Conservation (phyloP, 2,797 vertebrate species). For the Acestrorhynchus altus region DNA sequence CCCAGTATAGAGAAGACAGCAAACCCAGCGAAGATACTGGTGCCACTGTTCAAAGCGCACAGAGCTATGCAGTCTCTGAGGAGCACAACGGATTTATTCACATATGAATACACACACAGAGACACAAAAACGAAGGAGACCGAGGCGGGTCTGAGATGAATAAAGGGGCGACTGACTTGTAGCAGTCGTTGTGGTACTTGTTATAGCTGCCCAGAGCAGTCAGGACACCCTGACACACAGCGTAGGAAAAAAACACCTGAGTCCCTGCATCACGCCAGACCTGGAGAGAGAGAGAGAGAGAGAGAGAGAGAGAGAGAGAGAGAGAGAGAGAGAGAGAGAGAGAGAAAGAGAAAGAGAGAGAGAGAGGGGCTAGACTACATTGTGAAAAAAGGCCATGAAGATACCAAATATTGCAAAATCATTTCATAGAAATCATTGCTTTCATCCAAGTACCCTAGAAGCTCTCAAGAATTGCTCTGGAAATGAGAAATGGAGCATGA, state of each 20-base stretch:
- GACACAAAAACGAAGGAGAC: neutral
- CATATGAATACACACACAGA: neutral
- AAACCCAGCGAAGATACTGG: constrained; percentile 88
- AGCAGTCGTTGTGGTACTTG: constrained; percentile 92
- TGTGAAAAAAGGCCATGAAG: no score
- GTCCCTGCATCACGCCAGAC: constrained; percentile 89
- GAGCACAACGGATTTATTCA: neutral
- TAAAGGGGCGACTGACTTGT: constrained; percentile 77
- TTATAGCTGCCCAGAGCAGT: constrained; percentile 94
- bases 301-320: neutral
- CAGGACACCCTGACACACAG: constrained; percentile 88
- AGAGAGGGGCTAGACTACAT: neutral
- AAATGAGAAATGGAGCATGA: neutral
- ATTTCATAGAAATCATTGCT: no score
- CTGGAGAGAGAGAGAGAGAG: constrained; percentile 65
- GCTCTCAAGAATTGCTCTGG: no score
- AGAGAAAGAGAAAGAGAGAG: neutral
- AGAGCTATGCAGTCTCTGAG: constrained; percentile 87
- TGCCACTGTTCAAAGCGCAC: constrained; percentile 86
- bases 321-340: neutral
- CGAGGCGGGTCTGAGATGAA: no score
- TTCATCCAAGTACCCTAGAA: no score
- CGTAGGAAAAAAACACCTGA: constrained; percentile 90
- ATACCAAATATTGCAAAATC: no score
- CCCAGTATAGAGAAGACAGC: constrained; percentile 91